Base-by-base conservation (phyloP, 2,113 vertebrate genomes). In the Callopanchax toddi region DNA sequence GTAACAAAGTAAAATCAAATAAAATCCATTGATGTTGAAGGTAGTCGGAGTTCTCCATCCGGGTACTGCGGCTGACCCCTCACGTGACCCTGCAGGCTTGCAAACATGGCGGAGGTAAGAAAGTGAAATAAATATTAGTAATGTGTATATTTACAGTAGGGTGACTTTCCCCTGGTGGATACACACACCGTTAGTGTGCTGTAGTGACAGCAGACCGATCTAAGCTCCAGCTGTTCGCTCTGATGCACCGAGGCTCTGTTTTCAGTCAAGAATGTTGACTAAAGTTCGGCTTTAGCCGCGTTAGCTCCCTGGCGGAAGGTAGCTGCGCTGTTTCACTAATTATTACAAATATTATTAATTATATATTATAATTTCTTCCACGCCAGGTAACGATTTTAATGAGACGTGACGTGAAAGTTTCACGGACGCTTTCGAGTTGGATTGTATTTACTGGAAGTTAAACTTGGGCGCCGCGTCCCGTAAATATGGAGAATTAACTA, bases 51-150 rank as follows among this genome's bases (percentile, higher is more conserved):
- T 68, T 73, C 40, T 40, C 42, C 81, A 92, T 91, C 90, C 90
- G 91, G 90, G 91, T n/a, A 76, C 76, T 61, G 1, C 6, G 20
- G 36, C 72, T 89, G 87, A 92, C 90, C 90, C 87, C 76, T 79
- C 64, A 82, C 82, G 84, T 89, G 84, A 91, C 87, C 83, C 86
- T 71, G 69, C 73, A 86, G 89, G 78, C 88, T 85, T 57, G 86
- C 89, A 87, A 92, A 92, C 83, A 93, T 93, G 91, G 91, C 92
- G 91, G 92, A 93, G 92, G 92, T 93, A 92, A 87, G 91, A 87
- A 85, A 86, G 88, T 86, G 85, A 80, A 86, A 85, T 86, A 88
- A 90, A 89, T 85, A 87, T 82, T 89, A 63, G 58, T 16, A 69
- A 78, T 77, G 80, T 67, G 45, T n/a, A 23, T 66, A 64, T 75